These are phyloP conservation scores for Thermophis baileyi DNA, from an alignment of 2,113 vertebrate genomes.

Conservation along the genomic window DNA sequence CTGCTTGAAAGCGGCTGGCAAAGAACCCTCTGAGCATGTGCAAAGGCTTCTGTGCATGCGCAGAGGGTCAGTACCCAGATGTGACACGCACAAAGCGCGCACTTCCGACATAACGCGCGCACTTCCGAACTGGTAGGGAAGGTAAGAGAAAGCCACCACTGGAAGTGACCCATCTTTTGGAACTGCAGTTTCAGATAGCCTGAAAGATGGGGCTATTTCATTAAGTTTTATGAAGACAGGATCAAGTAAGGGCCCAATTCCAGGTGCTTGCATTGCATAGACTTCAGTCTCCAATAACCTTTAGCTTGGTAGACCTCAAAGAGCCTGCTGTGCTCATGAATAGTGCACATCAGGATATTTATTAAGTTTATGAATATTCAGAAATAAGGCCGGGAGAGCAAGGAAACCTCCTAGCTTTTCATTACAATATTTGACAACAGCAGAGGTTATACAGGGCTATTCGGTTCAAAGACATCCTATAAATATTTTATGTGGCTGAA, in stretches of 20 bases:
- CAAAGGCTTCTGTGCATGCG: too few species aligned
- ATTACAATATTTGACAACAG: background rate
- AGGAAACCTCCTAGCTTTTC: background rate
- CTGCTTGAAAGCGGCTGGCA: too few species aligned
- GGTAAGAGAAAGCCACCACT: too few species aligned
- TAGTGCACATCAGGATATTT: background rate
- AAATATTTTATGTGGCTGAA: slow-evolving; percentile 9
- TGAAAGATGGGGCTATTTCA: background rate
- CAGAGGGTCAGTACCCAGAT: too few species aligned
- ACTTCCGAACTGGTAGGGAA: too few species aligned
- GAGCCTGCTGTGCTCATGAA: background rate
- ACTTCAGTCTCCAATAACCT: background rate
- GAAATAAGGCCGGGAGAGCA: background rate
- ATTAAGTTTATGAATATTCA: slow-evolving; percentile 10
- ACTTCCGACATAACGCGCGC: too few species aligned
- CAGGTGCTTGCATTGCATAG: background rate
- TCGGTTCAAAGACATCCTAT: background rate
- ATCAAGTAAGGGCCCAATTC: background rate
- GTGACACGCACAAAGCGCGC: too few species aligned
- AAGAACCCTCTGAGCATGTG: too few species aligned
- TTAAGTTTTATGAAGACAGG: background rate
- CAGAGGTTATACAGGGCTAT: slow-evolving; percentile 3
- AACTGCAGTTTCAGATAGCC: background rate
- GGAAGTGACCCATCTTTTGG: background rate
- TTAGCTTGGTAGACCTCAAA: background rate